Percentiles rank a stretch among this genome's conserved stretches.
Evolutionary conservation across 2,888 invertebrate genomes (phyloP).

Genomic region (Anarsia innoxiella): DNA sequence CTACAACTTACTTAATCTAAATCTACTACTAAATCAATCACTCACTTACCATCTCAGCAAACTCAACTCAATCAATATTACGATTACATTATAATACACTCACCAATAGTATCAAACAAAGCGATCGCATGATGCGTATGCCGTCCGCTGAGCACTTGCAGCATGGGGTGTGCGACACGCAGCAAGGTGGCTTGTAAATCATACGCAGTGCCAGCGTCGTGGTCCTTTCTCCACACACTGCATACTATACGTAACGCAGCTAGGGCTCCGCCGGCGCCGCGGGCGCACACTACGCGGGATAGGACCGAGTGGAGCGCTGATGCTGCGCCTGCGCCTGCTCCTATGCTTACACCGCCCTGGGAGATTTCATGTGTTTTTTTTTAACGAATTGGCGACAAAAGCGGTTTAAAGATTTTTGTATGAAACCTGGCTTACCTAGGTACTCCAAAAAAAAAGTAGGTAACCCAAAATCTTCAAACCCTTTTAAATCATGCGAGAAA

Average conservation of each 20-base stretch:
- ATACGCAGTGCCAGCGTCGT: constrained; percentile 61
- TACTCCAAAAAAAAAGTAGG: too few relatives aligned
- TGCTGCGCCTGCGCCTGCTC: constrained; percentile 58
- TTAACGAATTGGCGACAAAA: too few relatives aligned
- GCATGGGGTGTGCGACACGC: constrained; percentile 74
- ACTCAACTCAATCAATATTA: too few relatives aligned
- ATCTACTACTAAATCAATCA: too few relatives aligned
- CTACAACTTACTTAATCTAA: constrained; percentile 76
- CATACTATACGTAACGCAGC: constrained; percentile 50
- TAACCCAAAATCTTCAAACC: too few relatives aligned
- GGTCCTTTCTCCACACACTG: constrained; percentile 78
- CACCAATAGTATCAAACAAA: constrained; percentile 80
- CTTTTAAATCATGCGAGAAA: too few relatives aligned
- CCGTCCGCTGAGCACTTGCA: constrained; percentile 79
- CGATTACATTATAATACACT: too few relatives aligned
- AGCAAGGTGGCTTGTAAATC: constrained; percentile 67
- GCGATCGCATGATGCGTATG: constrained; percentile 79
- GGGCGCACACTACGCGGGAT: constrained; percentile 51
- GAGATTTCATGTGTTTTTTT: too few relatives aligned
- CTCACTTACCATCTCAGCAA: too few relatives aligned
- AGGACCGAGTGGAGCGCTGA: constrained; percentile 49
- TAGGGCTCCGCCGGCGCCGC: constrained; percentile 43
- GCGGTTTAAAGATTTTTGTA: too few relatives aligned
- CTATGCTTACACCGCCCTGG: constrained; percentile 52
- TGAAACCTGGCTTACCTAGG: too few relatives aligned